These are phyloP conservation scores for Cabera pusaria DNA, from an alignment of 2,888 invertebrate genomes.

Conservation along the genomic window DNA sequence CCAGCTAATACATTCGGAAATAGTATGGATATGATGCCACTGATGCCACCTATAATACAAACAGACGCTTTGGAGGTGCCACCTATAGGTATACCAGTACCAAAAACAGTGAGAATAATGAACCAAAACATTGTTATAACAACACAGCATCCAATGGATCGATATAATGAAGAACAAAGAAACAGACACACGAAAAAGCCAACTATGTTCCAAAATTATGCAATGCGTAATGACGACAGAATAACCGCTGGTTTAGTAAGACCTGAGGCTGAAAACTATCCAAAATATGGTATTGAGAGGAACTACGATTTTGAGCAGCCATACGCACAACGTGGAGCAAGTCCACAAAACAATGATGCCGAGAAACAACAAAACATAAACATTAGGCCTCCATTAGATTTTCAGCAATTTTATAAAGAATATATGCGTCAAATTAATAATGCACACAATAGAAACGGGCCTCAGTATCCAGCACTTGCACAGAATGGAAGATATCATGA, in stretches of 20 bases:
- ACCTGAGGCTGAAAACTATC: neutral
- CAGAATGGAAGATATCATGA: conserved; percentile 61
- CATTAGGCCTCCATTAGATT: conserved; percentile 2
- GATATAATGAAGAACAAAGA: conserved; percentile 3
- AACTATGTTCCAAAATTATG: neutral
- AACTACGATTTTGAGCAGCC: neutral
- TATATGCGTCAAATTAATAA: too few relatives aligned
- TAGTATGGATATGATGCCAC: conserved; percentile 1
- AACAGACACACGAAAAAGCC: conserved; percentile 1
- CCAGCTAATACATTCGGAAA: neutral
- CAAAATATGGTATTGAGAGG: conserved; percentile 2
- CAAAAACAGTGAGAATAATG: conserved; percentile 44
- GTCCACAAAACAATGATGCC: neutral
- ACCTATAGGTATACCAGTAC: conserved; percentile 54
- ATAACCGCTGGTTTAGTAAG: neutral
- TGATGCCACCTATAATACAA: conserved; percentile 47
- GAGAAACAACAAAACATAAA: too few relatives aligned
- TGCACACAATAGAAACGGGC: too few relatives aligned
- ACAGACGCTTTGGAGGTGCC: conserved; percentile 62
- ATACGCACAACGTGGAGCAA: neutral
- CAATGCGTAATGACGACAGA: neutral
- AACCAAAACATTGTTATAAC: conserved; percentile 60
- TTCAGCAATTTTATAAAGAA: conserved; percentile 20
- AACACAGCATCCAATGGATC: conserved; percentile 30
- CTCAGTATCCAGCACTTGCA: too few relatives aligned